Base-by-base conservation (phyloP, 1,140 invertebrate species). In the Varroa destructor region DNA sequence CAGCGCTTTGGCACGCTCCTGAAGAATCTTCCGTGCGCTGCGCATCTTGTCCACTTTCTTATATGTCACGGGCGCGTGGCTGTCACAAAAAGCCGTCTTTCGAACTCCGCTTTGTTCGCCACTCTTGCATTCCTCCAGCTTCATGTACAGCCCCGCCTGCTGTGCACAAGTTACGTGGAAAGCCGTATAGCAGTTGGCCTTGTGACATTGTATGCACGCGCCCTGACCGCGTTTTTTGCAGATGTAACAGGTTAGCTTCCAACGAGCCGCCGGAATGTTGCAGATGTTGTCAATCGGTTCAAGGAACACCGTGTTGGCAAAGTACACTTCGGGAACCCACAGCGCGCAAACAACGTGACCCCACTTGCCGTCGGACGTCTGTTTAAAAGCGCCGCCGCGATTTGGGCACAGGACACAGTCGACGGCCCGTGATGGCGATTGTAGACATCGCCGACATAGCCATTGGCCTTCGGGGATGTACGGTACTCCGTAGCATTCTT, bases 391-490 rank as follows among this genome's bases (percentile, higher is more conserved):
- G 72, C 96, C 96, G 71, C 93, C 93, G 77, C 92, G 90, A 79
- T 98, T 98, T 0, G 96, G 95, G 82, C 96, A 99, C 4, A 99
- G 82, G 42, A 91, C 91, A 83, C 96, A 99, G 78, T 96, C 91
- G 0, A 98, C 94, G 8, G 93, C 88, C 72, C 91, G 81, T 3
- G 93, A 97, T 5, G 96, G 95, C 71, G 93, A 97, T 77, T 97
- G 91, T 4, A 98, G 81, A 81, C 96, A 99, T 46, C 86, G 78
- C 67, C 95, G 84, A 80, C 96, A 99, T 14, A 98, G 81, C 96
- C 96, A 99, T 79, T 97, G 94, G 36, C 95, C 95, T 80, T 98
- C 95, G 0, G 96, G 96, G 77, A 99, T 97, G 78, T 98, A 98
- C 25, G 95, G 95, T 6, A 97, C 94, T 67, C 96, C 96, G 81